These are phyloP conservation scores for Zelostemma sp. DNA, from an alignment of 1,140 invertebrate genomes.

Conservation along the genomic window DNA sequence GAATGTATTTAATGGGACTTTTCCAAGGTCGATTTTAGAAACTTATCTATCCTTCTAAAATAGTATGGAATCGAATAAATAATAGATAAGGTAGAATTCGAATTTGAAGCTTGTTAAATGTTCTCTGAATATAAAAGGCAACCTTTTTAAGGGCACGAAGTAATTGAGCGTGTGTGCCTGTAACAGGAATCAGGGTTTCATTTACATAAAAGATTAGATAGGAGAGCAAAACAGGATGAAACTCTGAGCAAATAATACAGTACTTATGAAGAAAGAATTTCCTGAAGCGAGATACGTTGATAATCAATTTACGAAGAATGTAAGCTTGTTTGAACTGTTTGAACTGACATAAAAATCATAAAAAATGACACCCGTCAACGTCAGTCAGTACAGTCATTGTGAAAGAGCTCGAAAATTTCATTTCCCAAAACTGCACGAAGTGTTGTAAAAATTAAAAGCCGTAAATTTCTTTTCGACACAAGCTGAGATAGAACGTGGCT, in stretches of 20 bases:
- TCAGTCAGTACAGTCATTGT: no score
- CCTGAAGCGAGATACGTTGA: no score
- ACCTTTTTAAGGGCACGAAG: conserved; percentile 9
- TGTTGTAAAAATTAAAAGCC: conserved; percentile 9
- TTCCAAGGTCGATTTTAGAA: neutral
- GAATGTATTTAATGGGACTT: neutral
- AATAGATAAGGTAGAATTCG: neutral
- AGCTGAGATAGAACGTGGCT: neutral
- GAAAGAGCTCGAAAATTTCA: neutral
- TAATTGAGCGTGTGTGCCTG: conserved; percentile 15
- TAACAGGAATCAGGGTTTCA: conserved; percentile 17
- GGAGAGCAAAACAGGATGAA: conserved; percentile 8
- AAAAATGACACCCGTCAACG: no score
- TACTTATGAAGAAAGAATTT: conserved; percentile 7
- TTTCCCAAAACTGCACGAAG: conserved; percentile 5
- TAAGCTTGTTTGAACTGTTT: no score
- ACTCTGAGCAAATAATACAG: conserved; percentile 11
- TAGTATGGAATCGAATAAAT: neutral
- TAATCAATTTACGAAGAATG: no score
- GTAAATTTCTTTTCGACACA: neutral
- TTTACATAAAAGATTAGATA: conserved; percentile 23
- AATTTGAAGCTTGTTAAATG: conserved; percentile 6
- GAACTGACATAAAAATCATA: no score
- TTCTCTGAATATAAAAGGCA: conserved; percentile 3
- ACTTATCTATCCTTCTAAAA: neutral